Percentiles rank a stretch among this genome's conserved stretches.
These are phyloP conservation scores for Theristicus caerulescens DNA, from an alignment of 2,113 vertebrate species.

Conservation along the genomic window DNA sequence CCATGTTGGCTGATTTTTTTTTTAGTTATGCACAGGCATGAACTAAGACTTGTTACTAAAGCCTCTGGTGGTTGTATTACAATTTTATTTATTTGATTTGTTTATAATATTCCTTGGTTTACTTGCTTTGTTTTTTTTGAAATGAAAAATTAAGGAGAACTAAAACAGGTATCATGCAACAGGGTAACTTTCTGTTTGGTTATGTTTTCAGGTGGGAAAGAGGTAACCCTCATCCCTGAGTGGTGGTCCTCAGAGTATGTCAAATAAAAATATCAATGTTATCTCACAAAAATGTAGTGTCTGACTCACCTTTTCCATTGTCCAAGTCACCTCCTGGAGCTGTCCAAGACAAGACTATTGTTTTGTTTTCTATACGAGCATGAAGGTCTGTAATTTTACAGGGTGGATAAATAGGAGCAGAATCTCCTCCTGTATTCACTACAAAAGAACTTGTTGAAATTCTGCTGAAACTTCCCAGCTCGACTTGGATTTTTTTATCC, in stretches of 20 bases:
- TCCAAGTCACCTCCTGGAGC: constrained; percentile 73
- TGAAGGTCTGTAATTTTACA: constrained; percentile 71
- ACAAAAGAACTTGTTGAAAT: constrained; percentile 55
- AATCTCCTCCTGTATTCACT: not conserved
- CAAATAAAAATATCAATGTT: not conserved
- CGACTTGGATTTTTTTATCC: not conserved
- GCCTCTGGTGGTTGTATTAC: not conserved
- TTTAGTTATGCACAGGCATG: not conserved
- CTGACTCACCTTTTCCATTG: constrained; percentile 66
- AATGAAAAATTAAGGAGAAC: not conserved
- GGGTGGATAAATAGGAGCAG: constrained; percentile 24
- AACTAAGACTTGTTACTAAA: not conserved
- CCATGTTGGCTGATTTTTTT: not conserved
- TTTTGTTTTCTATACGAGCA: constrained; percentile 30
- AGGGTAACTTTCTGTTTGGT: not conserved
- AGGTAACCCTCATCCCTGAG: not conserved
- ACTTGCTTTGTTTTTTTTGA: not conserved
- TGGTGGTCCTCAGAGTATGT: not conserved
- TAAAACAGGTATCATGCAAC: not conserved
- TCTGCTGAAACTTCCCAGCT: constrained; percentile 67
- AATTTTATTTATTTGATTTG: not conserved
- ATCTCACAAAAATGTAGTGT: not conserved
- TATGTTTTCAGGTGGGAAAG: not conserved
- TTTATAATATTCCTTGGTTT: not conserved
- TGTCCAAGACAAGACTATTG: constrained; percentile 72